Base-by-base conservation (phyloP, 92 coral and sea anemone genomes). In the Isaurus tuberculatus region DNA sequence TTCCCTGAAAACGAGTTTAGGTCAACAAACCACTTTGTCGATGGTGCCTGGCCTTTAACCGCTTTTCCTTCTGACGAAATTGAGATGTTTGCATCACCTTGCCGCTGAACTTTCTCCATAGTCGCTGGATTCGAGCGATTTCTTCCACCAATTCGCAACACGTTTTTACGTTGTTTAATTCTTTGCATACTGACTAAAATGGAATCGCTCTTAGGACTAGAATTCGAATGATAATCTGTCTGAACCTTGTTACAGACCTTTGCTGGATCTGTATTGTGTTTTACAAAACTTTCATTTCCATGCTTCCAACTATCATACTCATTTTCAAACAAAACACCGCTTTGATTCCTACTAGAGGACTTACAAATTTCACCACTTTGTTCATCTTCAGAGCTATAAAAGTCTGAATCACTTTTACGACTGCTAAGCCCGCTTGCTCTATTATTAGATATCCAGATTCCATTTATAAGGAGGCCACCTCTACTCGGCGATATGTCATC, bases 381-480 rank as follows among this genome's bases (percentile, higher is more conserved):
- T 49, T 95, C 92, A 65, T 93, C 98, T 28, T 90, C 92, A 4
- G 90, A 79, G 70, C 91, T 84, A 60, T 84, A 86, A 83, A 84
- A 78, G 22, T 91, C 96, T 43, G 92, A 87, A 78, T 90, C 94
- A 85, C 96, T 91, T 63, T 48, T 37, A 0, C 55, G 44, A 42
- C 75, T 79, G 30, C 58, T 73, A n/a, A 28, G 48, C 37, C 43
- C 67, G 11, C 81, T 75, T 75, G 46, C 66, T 74, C 68, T 40
- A 55, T 61, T 68, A 33, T 57, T 65, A 10, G 81, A 75, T 61
- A 75, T 57, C 84, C 91, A 93, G 30, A 87, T 83, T 51, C 94
- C 97, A 72, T 93, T 93, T 60, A 93, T 89, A 63, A 55, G 84
- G 31, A 88, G 83, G 17, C 95, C 97, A 4, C 84, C 89, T 33